phyloP scores from a whole-genome alignment of 2,888 invertebrate genomes.

The Gnatocerus cornutus region DNA sequence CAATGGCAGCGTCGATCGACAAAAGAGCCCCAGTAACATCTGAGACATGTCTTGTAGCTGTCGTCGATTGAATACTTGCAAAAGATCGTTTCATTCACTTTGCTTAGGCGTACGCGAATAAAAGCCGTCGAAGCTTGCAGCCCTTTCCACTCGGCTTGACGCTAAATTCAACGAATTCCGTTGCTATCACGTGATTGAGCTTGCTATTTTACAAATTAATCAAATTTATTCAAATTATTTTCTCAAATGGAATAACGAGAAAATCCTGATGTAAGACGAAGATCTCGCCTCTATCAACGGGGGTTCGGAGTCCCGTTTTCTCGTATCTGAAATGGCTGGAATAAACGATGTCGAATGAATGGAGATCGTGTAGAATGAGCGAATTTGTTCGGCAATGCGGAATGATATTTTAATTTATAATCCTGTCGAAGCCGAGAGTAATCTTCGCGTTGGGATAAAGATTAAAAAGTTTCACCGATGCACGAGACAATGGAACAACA shows the following conservation, averaged over 20 bases:
- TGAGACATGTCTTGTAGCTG: conserved; percentile 35
- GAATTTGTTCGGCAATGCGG: conserved; percentile 35
- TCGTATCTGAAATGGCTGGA: conserved; percentile 28
- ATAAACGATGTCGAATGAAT: conserved; percentile 44
- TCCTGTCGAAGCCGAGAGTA: conserved; percentile 47
- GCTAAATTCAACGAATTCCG: conserved; percentile 27
- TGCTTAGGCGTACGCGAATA: conserved; percentile 33
- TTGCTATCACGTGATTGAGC: conserved; percentile 38
- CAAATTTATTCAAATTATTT: conserved; percentile 48
- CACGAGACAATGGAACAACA: too few species aligned
- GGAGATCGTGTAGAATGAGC: conserved; percentile 39
- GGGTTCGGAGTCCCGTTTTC: conserved; percentile 21
- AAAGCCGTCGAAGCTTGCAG: conserved; percentile 27
- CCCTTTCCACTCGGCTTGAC: conserved; percentile 21
- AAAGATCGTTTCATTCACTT: conserved; percentile 42
- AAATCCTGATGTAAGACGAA: conserved; percentile 35
- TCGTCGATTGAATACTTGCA: conserved; percentile 37
- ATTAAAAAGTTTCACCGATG: conserved; percentile 31
- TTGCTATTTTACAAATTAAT: conserved; percentile 42
- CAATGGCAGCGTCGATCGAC: conserved; percentile 28
- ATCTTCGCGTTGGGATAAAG: conserved; percentile 32
- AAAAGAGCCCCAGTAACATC: conserved; percentile 38
- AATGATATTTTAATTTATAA: conserved; percentile 51
- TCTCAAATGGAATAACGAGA: conserved; percentile 35
- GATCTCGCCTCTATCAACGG: conserved; percentile 18